Evolutionary conservation across 1,140 invertebrate species (phyloP).

Genomic region (Brachionus plicatilis): DNA sequence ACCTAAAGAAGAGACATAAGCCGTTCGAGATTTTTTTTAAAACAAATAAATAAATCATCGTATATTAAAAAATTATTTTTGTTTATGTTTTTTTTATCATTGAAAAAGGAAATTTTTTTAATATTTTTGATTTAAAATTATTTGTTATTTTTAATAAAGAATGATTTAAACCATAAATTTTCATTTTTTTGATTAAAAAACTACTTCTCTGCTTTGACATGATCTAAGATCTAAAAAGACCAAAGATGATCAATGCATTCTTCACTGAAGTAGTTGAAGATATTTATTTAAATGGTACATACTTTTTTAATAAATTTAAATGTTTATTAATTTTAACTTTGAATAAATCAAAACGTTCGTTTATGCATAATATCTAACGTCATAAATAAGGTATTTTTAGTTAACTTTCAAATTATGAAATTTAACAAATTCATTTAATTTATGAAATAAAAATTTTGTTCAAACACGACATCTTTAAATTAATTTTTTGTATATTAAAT

Average conservation of each 20-base stretch:
- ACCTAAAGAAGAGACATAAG: no score
- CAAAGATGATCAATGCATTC: neutral
- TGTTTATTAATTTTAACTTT: neutral
- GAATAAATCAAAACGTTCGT: neutral
- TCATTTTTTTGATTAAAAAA: no score
- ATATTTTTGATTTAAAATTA: no score
- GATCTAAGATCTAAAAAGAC: neutral
- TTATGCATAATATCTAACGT: neutral
- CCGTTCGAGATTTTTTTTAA: no score
- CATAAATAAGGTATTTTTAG: neutral
- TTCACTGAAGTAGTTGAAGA: neutral
- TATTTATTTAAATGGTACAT: neutral
- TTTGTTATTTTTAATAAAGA: no score
- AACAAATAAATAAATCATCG: no score
- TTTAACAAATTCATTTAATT: neutral
- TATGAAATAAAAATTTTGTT: no score
- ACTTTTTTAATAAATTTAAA: constrained; percentile 7
- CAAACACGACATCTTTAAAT: no score
- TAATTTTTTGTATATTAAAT: neutral
- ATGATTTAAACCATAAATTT: no score
- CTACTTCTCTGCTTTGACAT: neutral
- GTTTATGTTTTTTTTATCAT: no score
- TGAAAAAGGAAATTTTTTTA: no score
- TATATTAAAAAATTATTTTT: no score
- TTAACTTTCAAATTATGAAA: neutral